Evolutionary conservation across 2,888 invertebrate species (phyloP), one percentile per base, ranked within the genome.

Genomic region (Octonoba sinensis): DNA sequence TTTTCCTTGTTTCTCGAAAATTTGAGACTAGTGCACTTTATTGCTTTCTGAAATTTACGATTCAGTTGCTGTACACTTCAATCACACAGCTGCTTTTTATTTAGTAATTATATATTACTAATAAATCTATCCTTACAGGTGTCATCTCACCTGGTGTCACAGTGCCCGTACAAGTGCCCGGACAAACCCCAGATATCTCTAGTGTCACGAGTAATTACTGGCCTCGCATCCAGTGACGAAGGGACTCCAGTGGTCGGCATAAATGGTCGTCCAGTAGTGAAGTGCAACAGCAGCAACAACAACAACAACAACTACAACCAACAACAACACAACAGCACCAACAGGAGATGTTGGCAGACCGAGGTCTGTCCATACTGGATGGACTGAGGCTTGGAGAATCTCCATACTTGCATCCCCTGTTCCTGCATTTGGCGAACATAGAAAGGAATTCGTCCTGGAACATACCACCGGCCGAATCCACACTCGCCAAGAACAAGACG

Each of bases 101-200:
- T 36, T 36, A 6, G 6, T 27, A 27, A 3, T 27, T 27, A 8
- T 36, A 36, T 36, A 36, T 36, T 36, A 8, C 36, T 36, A 6
- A 36, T 36, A 36, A 6, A 36, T 36, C 8, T 36, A 36, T 36
- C 36, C 36, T 11, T 1, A 62, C 91, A 96, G 96, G 96, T 88
- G 94, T 96, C 87, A 95, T 96, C 91, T 95, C 96, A 82, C 95
- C 96, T 83, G 96, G 96, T 36, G 95, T 96, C 70, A 95, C 95
- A 83, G 96, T 96, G 72, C 96, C 96, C 65, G 95, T 96, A 84
- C 96, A 96, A 91, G 95, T 96, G 87, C 95, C 95, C 70, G 95
- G 94, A 86, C 94, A 94, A 89, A 92, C 92, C 86, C 92, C 93
- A 85, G 94, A 94, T 89, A 91, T 94, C 16, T 67, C 88, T 76